Evolutionary conservation across 2,113 vertebrate species (phyloP).

Genomic region (Nansenia antarctica): DNA sequence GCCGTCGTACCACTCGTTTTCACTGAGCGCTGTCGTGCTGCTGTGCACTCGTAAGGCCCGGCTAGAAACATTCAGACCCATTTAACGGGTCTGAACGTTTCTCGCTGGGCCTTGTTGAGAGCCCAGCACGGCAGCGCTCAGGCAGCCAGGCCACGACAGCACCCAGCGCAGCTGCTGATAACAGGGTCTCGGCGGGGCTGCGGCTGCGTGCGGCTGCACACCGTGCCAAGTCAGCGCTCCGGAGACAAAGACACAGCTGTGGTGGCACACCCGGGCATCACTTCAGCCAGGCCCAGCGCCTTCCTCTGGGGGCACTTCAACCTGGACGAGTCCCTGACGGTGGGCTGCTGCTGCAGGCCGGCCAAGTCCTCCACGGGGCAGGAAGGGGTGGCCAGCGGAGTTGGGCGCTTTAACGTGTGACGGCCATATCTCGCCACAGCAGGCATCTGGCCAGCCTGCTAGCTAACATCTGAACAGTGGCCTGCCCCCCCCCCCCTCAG

Average conservation of each 20-base stretch:
- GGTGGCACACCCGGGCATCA: slow-evolving; percentile 26
- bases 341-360: slow-evolving; percentile 2
- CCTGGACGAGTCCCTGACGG: background rate
- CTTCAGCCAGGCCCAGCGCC: slow-evolving; percentile 27
- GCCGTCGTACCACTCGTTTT: background rate
- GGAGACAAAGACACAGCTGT: slow-evolving; percentile 51
- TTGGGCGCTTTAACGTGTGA: background rate
- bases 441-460: background rate
- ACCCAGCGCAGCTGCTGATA: slow-evolving; percentile 24
- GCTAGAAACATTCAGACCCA: slow-evolving; percentile 5
- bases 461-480: background rate
- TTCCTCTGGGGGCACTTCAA: slow-evolving; percentile 22
- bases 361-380: slow-evolving; percentile 2
- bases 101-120: slow-evolving; percentile 5
- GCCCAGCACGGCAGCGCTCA: slow-evolving; percentile 23
- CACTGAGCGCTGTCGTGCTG: no score
- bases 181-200: slow-evolving; percentile 17
- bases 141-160: slow-evolving; percentile 26
- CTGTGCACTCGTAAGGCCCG: no score
- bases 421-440: background rate
- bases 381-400: background rate
- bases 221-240: slow-evolving; percentile 42
- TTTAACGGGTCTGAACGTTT: slow-evolving; percentile 16
- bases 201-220: slow-evolving; percentile 5
- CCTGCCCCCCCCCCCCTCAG: background rate